phyloP scores from a whole-genome alignment of 1,140 invertebrate genomes.

The Octopus sinensis region DNA sequence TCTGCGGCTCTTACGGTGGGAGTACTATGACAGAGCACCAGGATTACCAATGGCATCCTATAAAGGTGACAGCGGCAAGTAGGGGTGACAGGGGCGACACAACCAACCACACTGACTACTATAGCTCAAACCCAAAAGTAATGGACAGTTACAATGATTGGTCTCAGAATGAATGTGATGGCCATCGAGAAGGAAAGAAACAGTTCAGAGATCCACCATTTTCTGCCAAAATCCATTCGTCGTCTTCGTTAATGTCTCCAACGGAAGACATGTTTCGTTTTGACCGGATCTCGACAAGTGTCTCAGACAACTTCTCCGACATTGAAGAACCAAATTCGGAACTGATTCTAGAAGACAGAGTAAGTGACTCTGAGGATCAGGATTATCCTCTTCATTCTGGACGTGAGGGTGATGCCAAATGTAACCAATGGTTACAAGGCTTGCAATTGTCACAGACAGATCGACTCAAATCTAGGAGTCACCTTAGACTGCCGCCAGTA shows the following conservation, averaged over 20 bases:
- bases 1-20: background rate
- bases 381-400: background rate
- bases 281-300: conserved; percentile 9
- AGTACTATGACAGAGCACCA: background rate
- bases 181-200: background rate
- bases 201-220: conserved; percentile 3
- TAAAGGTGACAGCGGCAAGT: background rate
- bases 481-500: conserved; percentile 8
- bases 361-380: background rate
- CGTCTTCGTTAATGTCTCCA: background rate
- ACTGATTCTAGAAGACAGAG: conserved; percentile 5
- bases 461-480: conserved; percentile 11
- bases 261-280: conserved; percentile 13
- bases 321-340: conserved; percentile 11
- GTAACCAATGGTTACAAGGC: conserved; percentile 11
- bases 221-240: background rate
- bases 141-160: background rate
- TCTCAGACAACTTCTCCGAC: conserved; percentile 11
- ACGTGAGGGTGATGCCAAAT: conserved; percentile 6
- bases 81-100: background rate
- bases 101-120: background rate
- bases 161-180: background rate
- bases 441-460: conserved; percentile 4
- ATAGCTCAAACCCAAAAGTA: background rate
- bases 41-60: background rate